Evolutionary conservation across 2,888 invertebrate genomes (phyloP), one percentile per base, ranked within the genome.

Genomic region (Coremacera marginata): DNA sequence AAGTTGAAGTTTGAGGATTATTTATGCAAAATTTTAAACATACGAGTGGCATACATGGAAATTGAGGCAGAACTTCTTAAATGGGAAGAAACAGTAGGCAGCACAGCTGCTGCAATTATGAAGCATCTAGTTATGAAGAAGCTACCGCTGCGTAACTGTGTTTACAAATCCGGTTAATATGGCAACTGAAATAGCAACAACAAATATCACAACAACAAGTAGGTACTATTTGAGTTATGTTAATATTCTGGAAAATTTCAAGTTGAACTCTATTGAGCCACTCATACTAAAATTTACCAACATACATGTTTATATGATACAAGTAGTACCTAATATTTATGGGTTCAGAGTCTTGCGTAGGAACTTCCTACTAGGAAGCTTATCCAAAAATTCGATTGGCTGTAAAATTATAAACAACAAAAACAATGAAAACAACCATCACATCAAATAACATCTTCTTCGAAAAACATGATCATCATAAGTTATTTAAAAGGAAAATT

Each of bases 11-110:
- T 19, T 55, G 55, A 55, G 19, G 11, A 55, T 55, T 55, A 55
- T 55, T 55, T 55, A 55, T 55, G 55, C 55, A 55, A 19, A 55
- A 55, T 55, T 55, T 55, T 55, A n/a, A 22, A 55, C 55, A 19
- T 55, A 9, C 55, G 55, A 55, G 55, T 19, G 22, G 19, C n/a
- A 55, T 3, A 19, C 19, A 22, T 22, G 8, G 8, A 55, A 19
- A 19, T 22, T 9, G 55, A 55, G 55, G 19, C 19, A 55, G 55
- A 55, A 55, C 55, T 19, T 22, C 19, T 8, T 22, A 19, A 14
- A 19, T 19, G 55, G 19, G 55, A 55, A 22, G 55, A 22, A 19
- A 22, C 19, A 19, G 55, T 55, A 7, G 55, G 55, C 7, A 9
- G 55, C 55, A 19, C 22, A 55, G 22, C 19, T 7, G 19, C 55